These are phyloP conservation scores for Crenuchus spilurus DNA, from an alignment of 2,797 vertebrate genomes.

Conservation along the genomic window DNA sequence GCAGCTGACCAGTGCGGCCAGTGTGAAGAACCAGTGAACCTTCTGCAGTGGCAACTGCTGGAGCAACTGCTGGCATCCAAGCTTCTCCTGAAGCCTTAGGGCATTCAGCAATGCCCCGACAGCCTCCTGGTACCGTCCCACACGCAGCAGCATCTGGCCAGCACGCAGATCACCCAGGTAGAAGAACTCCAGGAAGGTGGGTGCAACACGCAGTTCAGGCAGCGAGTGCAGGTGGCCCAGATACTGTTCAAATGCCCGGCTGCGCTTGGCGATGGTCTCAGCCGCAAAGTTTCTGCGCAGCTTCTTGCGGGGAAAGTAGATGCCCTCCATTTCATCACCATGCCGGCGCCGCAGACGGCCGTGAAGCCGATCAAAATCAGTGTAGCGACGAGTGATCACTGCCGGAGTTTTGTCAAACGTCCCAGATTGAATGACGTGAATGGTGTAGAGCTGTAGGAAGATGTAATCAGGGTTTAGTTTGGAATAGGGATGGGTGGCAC, in stretches of 20 bases:
- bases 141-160: conserved; percentile 85
- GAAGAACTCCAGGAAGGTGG: conserved; percentile 87
- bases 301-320: conserved; percentile 91
- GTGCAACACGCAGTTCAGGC: conserved; percentile 75
- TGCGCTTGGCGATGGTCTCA: conserved; percentile 92
- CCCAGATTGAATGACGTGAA: conserved; percentile 85
- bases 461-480: too few relatives aligned
- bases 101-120: conserved; percentile 85
- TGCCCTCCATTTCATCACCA: conserved; percentile 80
- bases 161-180: conserved; percentile 84
- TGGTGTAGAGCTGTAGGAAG: conserved; percentile 86
- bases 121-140: conserved; percentile 85
- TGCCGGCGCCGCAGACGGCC: conserved; percentile 80
- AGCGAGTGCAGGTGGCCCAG: conserved; percentile 86
- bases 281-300: conserved; percentile 88
- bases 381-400: conserved; percentile 87
- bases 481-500: too few relatives aligned
- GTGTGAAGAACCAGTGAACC: conserved; percentile 80
- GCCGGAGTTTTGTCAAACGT: conserved; percentile 83
- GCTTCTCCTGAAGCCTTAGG: conserved; percentile 85
- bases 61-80: conserved; percentile 74
- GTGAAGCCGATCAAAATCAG: conserved; percentile 88
- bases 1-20: conserved; percentile 85
- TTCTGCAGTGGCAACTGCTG: conserved; percentile 58
- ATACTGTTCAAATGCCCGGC: conserved; percentile 94